Evolutionary conservation across 2,113 vertebrate species (phyloP), one percentile per base, ranked within the genome.

Genomic region (Prionailurus bengalensis): DNA sequence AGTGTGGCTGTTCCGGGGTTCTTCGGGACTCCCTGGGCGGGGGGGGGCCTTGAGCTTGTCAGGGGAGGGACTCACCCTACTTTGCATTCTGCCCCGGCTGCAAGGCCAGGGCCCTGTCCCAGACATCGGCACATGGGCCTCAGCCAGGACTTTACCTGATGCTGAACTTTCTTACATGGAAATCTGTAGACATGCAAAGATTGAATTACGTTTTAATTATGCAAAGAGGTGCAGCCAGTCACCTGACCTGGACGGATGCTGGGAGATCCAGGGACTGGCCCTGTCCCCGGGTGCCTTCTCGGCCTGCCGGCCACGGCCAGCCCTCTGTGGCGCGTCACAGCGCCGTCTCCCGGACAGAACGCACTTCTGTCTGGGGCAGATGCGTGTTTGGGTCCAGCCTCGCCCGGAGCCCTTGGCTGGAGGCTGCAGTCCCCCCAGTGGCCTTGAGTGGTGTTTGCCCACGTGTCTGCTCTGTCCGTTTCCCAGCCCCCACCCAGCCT

Each of bases 291-390:
- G 17, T 5, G 61, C 25, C 9, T 31, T 33, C 16, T 39, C 5
- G 3, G 66, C 84, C 17, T 0, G 2, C 61, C 3, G 3, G 84
- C 84, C 31, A 10, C 1, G 33, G 48, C 48, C n/a, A n/a, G 16
- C 68, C 66, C 73, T 36, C 55, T 0, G 0, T 14, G 51, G 36
- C 4, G 3, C 1, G 4, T 53, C 45, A 4, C 25, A 4, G 17
- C 9, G 0, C 76, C 0, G 3, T 15, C 63, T 2, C 25, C 89
- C 4, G 17, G 1, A 1, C 1, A 5, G 11, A 29, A 29, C 1
- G 0, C 0, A 4, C 63, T 31, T 39, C 63, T 2, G n/a, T 31
- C 68, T 31, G n/a, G 51, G 31, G 85, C 23, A 17, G 25, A 8
- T 27, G 3, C 16, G 5, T 0, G 14, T 39, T 36, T 27, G 4